Base-by-base conservation (phyloP, 2,797 vertebrate genomes). In the Rhinoraja longicauda region DNA sequence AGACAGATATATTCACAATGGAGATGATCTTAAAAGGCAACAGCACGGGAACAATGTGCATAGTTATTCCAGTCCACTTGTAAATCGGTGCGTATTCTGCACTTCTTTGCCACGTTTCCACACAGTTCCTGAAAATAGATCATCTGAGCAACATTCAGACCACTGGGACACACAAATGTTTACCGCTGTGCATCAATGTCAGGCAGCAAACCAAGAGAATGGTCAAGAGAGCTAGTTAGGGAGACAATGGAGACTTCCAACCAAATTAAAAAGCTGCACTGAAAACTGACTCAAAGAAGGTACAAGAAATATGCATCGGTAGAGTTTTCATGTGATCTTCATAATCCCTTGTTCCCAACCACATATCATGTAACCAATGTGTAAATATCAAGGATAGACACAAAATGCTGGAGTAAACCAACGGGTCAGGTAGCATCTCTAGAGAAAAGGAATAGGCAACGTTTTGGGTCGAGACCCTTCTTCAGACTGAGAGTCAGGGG, bases 81-180 rank as follows among this genome's bases (percentile, higher is more conserved):
- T 62, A 88, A 88, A 88, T 88, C 67, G 29, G 82, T 86, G 62
- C 84, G 88, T 88, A 67, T 88, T 67, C n/a, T 64, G 36, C 84
- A 88, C 67, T 36, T 67, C 84, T 88, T 36, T 36, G 17, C 59
- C 17, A 19, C 10, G n/a, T 2, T 7, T 26, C 84, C 84, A 88
- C 59, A 88, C n/a, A 36, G 62, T 21, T 78, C 77, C 77, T 88
- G 32, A 88, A 32, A 86, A 86, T 86, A 86, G 82, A 86, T 86
- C 4, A 9, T 82, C 59, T n/a, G 53, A 62, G 82, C 84, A 88
- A 15, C 59, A 67, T 21, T 88, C 59, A 19, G 59, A 62, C n/a
- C 10, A 67, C n/a, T 15, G 84, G 32, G 59, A 64, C n/a, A 88
- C 29, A 62, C 24, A 53, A 59, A 62, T 24, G 13, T 86, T 59